Evolutionary conservation across 2,888 invertebrate species (phyloP), one percentile per base, ranked within the genome.

Genomic region (Heteromurus nitidus): DNA sequence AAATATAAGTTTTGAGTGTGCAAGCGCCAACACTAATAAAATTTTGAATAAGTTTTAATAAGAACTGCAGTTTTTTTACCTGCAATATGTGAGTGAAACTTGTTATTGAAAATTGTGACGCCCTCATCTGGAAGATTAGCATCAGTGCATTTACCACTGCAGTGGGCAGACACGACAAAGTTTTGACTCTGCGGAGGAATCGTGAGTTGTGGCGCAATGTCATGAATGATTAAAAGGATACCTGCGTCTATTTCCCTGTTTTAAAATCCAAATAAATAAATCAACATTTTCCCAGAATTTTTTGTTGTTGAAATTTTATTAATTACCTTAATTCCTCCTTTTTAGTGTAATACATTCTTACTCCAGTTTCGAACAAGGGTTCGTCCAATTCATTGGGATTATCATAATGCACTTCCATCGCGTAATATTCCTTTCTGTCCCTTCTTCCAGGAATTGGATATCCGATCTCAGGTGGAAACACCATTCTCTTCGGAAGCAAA

Each of bases 321-420:
- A n/a, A n/a, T n/a, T n/a, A n/a, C n/a, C n/a, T n/a, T n/a, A n/a
- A n/a, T n/a, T n/a, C n/a, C n/a, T n/a, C n/a, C 20, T 93, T 91
- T 0, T 92, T 92, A 0, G 95, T 95, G 89, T 95, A 93, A 88
- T 93, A 93, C 20, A 96, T 90, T 16, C 95, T 91, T 69, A 97
- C 92, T 0, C 96, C 96, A 0, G 95, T 94, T 88, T 93, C 94
- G 89, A 95, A 82, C 0, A 16, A n/a, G 7, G 84, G 70, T 9
- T 86, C 84, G 42, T 44, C 20, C 5, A 83, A 31, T 3, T 82
- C 62, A 3, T 82, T 73, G 2, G 89, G 90, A 83, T 97, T 97
- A 89, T 96, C 96, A 89, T 96, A 97, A 90, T 97, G 96, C 87
- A 96, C 93, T 90, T 97, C 96, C 50, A 73, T n/a, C 22, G 18